Base-by-base conservation (phyloP, 2,113 vertebrate species). In the Melanotaenia duboulayi region DNA sequence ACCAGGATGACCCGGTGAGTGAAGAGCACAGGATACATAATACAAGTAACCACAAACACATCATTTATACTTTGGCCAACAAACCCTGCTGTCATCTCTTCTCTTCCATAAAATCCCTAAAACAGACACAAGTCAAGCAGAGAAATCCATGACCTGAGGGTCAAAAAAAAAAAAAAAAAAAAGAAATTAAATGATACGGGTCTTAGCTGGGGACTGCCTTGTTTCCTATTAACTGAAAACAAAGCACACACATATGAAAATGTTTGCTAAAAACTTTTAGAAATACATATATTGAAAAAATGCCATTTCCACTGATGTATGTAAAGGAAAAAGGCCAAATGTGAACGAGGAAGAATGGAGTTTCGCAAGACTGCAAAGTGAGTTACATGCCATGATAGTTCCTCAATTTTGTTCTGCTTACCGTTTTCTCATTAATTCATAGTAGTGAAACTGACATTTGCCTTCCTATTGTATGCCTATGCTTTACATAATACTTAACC, bases 321-420 rank as follows among this genome's bases (percentile, higher is more conserved):
- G 74, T 71, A 77, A 79, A 87, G 35, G 80, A 79, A 90, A 87
- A 80, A 54, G 85, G 80, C 78, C 81, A 84, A 90, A 84, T 78
- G 78, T 86, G 78, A 91, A 92, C 87, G 46, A 86, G 91, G 90
- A 92, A 92, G 90, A 91, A 84, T 87, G 83, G 73, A 72, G 83
- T 91, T 92, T 93, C 87, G 80, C 81, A 92, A 93, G 86, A 91
- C 76, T 78, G 87, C 89, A 86, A 88, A 84, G 83, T 74, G 87
- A 90, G 87, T 87, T 89, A 91, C 92, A 89, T 87, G 85, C 72
- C 86, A 89, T 80, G 46, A 46, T 70, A 78, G 86, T 92, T 93
- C 91, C 91, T 90, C 92, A 86, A 90, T 91, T 91, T 91, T 89
- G 89, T 91, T 90, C 90, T 90, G 86, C 89, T 90, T 91, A 90